phyloP scores from a whole-genome alignment of 2,888 invertebrate species.

The Macropis europaea region DNA sequence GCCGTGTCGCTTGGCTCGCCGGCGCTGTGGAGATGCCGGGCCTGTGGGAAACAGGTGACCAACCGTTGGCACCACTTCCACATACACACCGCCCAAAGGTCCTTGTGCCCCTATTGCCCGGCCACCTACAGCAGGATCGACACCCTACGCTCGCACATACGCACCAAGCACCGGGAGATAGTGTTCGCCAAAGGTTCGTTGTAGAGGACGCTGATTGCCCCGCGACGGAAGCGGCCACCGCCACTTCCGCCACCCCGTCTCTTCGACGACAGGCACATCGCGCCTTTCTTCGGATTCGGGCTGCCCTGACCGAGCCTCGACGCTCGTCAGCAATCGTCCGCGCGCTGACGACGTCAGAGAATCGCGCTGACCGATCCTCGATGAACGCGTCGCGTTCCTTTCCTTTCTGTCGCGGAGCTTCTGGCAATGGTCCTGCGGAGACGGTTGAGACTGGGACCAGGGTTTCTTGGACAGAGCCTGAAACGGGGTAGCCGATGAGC shows the following conservation, averaged over 20 bases:
- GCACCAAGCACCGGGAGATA: slow-evolving; percentile 83
- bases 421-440: too few relatives aligned
- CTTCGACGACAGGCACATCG: slow-evolving; percentile 52
- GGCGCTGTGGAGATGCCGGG: slow-evolving; percentile 90
- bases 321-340: slow-evolving; percentile 10
- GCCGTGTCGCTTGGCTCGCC: slow-evolving; percentile 87
- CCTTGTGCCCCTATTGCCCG: slow-evolving; percentile 91
- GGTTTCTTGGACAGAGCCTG: too few relatives aligned
- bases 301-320: slow-evolving; percentile 51
- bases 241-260: slow-evolving; percentile 54
- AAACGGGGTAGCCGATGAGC: too few relatives aligned
- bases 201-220: slow-evolving; percentile 73
- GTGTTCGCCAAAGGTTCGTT: slow-evolving; percentile 72
- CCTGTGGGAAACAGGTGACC: slow-evolving; percentile 92
- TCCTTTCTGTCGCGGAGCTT: background rate
- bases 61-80: slow-evolving; percentile 95
- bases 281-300: slow-evolving; percentile 62
- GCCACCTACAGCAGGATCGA: slow-evolving; percentile 94
- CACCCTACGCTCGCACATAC: slow-evolving; percentile 90
- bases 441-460: too few relatives aligned
- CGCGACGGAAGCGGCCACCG: slow-evolving; percentile 70
- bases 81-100: slow-evolving; percentile 90
- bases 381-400: background rate
- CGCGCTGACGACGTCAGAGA: slow-evolving; percentile 1
- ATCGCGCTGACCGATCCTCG: background rate